Base-by-base conservation (phyloP, 2,888 invertebrate species). In the Sminthurinus aureus region DNA sequence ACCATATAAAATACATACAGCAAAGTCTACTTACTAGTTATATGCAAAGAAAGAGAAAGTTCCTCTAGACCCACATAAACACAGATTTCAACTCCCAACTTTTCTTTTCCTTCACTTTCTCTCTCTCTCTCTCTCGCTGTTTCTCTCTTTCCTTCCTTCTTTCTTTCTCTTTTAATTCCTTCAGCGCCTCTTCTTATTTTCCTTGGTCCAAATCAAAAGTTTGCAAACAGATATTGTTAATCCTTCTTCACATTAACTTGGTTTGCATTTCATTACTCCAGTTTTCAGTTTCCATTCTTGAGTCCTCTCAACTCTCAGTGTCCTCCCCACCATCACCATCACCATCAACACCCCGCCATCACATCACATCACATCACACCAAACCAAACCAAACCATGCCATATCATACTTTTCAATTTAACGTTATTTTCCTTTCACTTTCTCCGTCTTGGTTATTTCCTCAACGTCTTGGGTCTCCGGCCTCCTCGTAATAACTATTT, bases 331-430 rank as follows among this genome's bases (percentile, higher is more conserved):
- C 20, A 8, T 71, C 22, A 24, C 24, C 71, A 9, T 71, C 9
- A 22, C 22, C 20, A 6, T n/a, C n/a, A n/a, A n/a, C n/a, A n/a
- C 12, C 71, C 15, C 24, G 9, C 69, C 20, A 8, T 71, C 22
- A 24, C 24, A n/a, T n/a, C n/a, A n/a, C n/a, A n/a, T n/a, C n/a
- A n/a, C n/a, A n/a, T n/a, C n/a, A n/a, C n/a, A n/a, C n/a, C n/a
- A n/a, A n/a, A 20, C n/a, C 22, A 22, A 20, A 8, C 15, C n/a
- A 67, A 22, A 8, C 18, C 22, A 78, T 64, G 78, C 15, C 64
- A 22, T 13, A 50, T 71, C 67, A 80, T 80, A 80, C 80, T 80
- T 80, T 80, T 80, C 80, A 80, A 80, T 80, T 80, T 80, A 50
- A 66, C 20, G 15, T 67, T 69, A 67, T 52, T 76, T 76, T 76